Percentiles rank a stretch among this genome's conserved stretches.
phyloP scores from a whole-genome alignment of 2,113 vertebrate genomes.

The Ploceus nigricollis region DNA sequence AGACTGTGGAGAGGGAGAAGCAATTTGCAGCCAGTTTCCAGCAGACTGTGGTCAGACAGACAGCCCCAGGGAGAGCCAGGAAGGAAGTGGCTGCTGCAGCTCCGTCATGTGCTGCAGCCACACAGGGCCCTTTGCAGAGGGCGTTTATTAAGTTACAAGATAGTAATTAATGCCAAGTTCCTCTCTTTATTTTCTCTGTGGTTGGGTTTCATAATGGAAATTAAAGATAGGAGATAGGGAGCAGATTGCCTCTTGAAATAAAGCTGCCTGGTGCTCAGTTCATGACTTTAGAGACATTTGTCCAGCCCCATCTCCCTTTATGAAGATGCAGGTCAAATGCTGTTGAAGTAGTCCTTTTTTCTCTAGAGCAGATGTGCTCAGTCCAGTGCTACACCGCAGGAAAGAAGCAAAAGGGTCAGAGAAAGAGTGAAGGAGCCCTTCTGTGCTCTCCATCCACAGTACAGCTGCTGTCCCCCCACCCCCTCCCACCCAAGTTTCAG shows the following conservation, averaged over 20 bases:
- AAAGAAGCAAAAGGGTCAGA: not conserved
- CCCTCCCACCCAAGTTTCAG: not conserved
- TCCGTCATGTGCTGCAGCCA: not conserved
- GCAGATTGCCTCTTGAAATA: conserved; percentile 23
- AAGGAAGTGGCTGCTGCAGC: not conserved
- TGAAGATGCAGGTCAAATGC: not conserved
- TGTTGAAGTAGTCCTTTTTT: not conserved
- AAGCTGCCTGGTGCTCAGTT: not conserved
- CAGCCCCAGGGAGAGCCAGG: not conserved
- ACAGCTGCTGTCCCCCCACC: not conserved
- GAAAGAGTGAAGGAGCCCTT: not conserved
- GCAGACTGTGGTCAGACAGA: conserved; percentile 1
- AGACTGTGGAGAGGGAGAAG: not conserved
- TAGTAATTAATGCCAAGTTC: conserved; percentile 49
- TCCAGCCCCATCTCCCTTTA: not conserved
- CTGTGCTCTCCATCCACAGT: not conserved
- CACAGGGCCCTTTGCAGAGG: not conserved
- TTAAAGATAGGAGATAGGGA: conserved; percentile 19
- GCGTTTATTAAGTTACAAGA: not conserved
- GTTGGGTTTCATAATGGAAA: conserved; percentile 34
- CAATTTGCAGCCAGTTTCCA: not conserved
- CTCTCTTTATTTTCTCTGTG: conserved; percentile 39
- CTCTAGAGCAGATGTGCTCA: not conserved
- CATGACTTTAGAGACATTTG: not conserved
- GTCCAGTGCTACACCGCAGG: not conserved